phyloP scores from a whole-genome alignment of 2,797 vertebrate species.

The Oryzias sinensis region DNA sequence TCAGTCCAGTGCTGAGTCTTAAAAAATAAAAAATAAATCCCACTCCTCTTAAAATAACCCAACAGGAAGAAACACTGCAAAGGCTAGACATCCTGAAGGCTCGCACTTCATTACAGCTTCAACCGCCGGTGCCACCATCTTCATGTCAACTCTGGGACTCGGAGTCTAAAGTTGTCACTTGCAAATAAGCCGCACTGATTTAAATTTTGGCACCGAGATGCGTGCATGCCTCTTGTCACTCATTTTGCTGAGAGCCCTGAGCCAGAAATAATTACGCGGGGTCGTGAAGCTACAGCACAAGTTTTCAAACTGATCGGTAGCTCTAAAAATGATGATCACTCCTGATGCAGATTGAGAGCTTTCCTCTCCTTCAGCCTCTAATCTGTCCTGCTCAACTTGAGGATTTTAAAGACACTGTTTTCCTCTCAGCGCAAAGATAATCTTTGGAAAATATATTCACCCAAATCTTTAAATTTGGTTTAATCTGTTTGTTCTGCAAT shows the following conservation, averaged over 20 bases:
- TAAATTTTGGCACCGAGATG: constrained; percentile 13
- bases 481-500: no score
- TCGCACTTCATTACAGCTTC: constrained; percentile 8
- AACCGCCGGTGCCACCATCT: constrained; percentile 6
- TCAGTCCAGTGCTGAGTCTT: constrained; percentile 47
- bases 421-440: neutral
- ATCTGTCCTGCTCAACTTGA: neutral
- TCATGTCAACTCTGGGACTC: neutral
- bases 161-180: constrained; percentile 11
- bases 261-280: constrained; percentile 37
- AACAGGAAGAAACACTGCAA: constrained; percentile 17
- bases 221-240: neutral
- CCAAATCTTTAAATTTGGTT: no score
- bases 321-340: neutral
- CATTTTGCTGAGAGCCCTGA: constrained; percentile 23
- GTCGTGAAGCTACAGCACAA: constrained; percentile 17
- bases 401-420: neutral
- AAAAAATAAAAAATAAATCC: constrained; percentile 10
- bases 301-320: constrained; percentile 4
- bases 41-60: constrained; percentile 33
- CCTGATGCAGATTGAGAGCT: neutral
- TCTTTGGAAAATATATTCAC: no score
- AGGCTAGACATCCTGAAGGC: constrained; percentile 9
- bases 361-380: neutral
- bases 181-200: constrained; percentile 33